These are phyloP conservation scores for Elysia chlorotica DNA, from an alignment of 1,140 invertebrate species.

Conservation along the genomic window DNA sequence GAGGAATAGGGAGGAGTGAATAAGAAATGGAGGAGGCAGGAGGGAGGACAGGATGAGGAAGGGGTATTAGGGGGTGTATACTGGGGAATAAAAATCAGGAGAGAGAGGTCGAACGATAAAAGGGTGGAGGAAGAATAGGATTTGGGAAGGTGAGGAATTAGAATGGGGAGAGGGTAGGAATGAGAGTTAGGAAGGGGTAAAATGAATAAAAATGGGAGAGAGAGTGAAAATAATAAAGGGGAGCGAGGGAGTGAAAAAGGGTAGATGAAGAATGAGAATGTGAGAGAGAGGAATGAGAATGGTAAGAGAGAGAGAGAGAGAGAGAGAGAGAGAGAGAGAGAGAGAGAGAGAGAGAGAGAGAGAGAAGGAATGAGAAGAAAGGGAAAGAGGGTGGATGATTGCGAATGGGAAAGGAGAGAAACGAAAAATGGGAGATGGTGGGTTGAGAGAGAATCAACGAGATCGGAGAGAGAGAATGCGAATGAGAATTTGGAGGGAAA, in stretches of 20 bases:
- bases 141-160: not conserved
- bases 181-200: too few relatives aligned
- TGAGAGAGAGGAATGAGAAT: conserved; percentile 1
- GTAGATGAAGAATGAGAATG: not conserved
- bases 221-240: not conserved
- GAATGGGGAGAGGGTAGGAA: not conserved
- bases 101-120: not conserved
- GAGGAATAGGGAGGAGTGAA: not conserved
- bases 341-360: conserved; percentile 13
- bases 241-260: not conserved
- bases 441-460: too few relatives aligned
- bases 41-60: not conserved
- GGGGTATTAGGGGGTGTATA: not conserved
- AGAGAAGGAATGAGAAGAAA: too few relatives aligned
- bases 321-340: conserved; percentile 5
- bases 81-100: not conserved
- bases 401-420: too few relatives aligned
- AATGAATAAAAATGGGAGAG: not conserved
- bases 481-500: too few relatives aligned
- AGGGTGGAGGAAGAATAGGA: not conserved
- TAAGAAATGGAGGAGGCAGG: too few relatives aligned
- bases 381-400: too few relatives aligned
- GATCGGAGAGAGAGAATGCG: too few relatives aligned
- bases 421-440: too few relatives aligned
- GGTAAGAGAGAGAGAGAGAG: conserved; percentile 6